Evolutionary conservation across 1,140 invertebrate species (phyloP).

Genomic region (Drosophila lini): DNA sequence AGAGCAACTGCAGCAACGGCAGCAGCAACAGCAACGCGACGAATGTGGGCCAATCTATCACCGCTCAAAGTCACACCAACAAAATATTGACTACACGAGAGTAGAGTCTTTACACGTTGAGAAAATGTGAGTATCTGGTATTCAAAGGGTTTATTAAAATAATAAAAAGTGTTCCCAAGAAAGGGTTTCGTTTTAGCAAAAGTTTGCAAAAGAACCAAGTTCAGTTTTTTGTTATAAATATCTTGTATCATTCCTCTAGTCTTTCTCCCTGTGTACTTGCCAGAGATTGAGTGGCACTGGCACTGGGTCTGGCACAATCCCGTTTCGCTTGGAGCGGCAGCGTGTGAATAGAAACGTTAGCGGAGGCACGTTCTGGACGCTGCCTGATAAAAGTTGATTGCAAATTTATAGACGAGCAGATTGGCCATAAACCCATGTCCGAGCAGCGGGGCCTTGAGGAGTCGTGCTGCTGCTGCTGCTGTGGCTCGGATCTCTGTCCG

Average conservation of each 20-base stretch:
- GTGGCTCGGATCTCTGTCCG: constrained; percentile 6
- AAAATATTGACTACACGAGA: constrained; percentile 37
- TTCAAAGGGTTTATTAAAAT: neutral
- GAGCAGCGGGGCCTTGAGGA: constrained; percentile 36
- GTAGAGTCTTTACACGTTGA: neutral
- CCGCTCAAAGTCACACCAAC: constrained; percentile 64
- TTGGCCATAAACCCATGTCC: constrained; percentile 74
- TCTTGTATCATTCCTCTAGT: too few relatives aligned
- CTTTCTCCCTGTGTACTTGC: constrained; percentile 1
- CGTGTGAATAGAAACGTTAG: constrained; percentile 83
- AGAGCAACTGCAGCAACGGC: constrained; percentile 5
- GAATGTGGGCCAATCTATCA: constrained; percentile 83
- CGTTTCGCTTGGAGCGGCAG: constrained; percentile 43
- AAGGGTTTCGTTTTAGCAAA: too few relatives aligned
- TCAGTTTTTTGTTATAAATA: too few relatives aligned
- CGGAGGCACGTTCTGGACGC: constrained; percentile 71
- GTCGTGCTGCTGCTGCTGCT: constrained; percentile 14
- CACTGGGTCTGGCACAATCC: constrained; percentile 45
- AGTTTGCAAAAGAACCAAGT: too few relatives aligned
- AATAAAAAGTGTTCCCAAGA: too few relatives aligned
- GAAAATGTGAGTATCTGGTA: neutral
- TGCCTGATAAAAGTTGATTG: constrained; percentile 81
- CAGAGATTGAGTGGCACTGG: constrained; percentile 30
- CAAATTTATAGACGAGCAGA: constrained; percentile 80
- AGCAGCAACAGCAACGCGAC: constrained; percentile 35